A percentile compares a stretch with the other conserved stretches of the same genome.
Conservation (phyloP, 2,113 vertebrate species). For the Lamprologus sp. region DNA sequence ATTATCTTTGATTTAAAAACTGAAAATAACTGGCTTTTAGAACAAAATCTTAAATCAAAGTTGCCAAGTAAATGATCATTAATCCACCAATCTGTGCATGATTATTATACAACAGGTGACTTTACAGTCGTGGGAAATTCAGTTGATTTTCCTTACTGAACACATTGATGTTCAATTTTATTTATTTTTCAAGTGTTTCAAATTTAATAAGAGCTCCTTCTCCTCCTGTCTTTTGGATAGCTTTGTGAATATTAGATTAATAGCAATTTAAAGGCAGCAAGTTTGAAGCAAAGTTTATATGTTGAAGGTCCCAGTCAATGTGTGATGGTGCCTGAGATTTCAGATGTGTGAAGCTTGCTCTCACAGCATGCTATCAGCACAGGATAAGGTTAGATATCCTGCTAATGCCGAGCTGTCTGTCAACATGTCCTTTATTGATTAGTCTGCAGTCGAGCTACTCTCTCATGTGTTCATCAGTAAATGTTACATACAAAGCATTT, state of each 20-base stretch:
- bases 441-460: not conserved
- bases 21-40: not conserved
- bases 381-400: not conserved
- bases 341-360: not conserved
- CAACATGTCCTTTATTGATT: not conserved
- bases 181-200: not conserved
- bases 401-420: not conserved
- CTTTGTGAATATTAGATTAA: conserved; percentile 60
- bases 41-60: not conserved
- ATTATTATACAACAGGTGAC: not conserved
- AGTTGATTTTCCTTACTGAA: not conserved
- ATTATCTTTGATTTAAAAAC: not conserved
- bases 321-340: too few relatives aligned
- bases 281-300: conserved; percentile 11
- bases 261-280: conserved; percentile 29
- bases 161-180: not conserved
- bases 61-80: not conserved
- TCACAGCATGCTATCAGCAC: not conserved
- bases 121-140: not conserved
- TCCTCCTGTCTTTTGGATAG: not conserved
- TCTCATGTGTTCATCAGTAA: not conserved
- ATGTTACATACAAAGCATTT: not conserved
- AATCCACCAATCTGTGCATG: not conserved
- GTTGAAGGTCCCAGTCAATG: too few relatives aligned
- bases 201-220: not conserved